Evolutionary conservation across 2,888 invertebrate genomes (phyloP), one percentile per base, ranked within the genome.

Genomic region (Ochropleura plecta): DNA sequence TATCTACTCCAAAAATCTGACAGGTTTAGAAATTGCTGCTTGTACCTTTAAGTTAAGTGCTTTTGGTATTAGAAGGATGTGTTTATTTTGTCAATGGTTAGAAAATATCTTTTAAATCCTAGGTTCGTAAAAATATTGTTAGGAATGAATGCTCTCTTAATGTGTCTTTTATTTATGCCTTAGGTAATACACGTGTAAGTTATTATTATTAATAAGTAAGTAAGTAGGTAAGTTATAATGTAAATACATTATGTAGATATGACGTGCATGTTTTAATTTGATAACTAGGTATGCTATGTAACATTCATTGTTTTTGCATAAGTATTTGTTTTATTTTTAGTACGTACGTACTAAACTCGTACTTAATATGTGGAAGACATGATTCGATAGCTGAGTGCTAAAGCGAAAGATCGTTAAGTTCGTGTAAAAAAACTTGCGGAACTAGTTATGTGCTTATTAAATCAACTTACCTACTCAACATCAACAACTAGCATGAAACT

Each of bases 381-480:
- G 53, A 48, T 65, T 60, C 14, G 5, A 30, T 53, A 51, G 9
- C 44, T 49, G 4, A 3, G 46, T 18, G 9, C 1, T 20, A 68
- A 62, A 53, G 7, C 51, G 8, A 48, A 55, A 46, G 63, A 48
- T 68, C 74, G 79, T 70, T 65, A 65, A n/a, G 60, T 62, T n/a
- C 3, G 57, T 65, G 51, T 42, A 70, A 80, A 71, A 79, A 83
- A 83, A 72, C 70, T 75, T 51, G 75, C n/a, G 55, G 14, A 68
- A 75, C 81, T 68, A 68, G 83, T 83, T 77, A 4, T 5, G 16
- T 30, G 14, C 49, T 63, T 14, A 63, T 64, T 64, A 46, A 64
- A 64, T 79, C 49, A 12, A 51, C 30, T 51, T 59, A 51, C 30
- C 46, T 59, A 64, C 46, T 77, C 42, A 60, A 42, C 18, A 72